Evolutionary conservation across 2,888 invertebrate genomes (phyloP).

Genomic region (Eurois occulta): DNA sequence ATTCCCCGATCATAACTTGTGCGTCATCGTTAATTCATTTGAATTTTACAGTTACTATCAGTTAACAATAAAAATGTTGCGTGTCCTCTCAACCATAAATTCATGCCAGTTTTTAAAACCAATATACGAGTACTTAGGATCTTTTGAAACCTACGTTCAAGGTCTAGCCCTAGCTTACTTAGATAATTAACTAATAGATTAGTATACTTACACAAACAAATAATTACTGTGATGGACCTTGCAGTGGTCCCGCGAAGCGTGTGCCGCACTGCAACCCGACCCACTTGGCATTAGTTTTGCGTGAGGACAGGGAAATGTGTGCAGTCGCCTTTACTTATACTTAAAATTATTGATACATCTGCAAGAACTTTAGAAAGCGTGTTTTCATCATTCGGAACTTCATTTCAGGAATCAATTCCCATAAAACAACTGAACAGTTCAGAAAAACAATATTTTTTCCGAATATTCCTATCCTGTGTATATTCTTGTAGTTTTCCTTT

Average conservation of each 20-base stretch:
- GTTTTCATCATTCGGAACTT: too few species aligned
- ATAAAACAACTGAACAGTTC: too few species aligned
- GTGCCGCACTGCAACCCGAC: slow-evolving; percentile 62
- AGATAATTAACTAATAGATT: slow-evolving; percentile 22
- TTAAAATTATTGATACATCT: background rate
- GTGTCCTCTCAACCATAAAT: background rate
- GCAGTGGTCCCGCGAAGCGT: slow-evolving; percentile 60
- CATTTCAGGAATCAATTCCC: background rate
- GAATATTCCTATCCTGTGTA: background rate
- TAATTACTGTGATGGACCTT: slow-evolving; percentile 65
- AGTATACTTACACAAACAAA: slow-evolving; percentile 52
- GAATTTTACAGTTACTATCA: slow-evolving; percentile 26
- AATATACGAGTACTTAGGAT: background rate
- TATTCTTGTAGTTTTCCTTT: background rate
- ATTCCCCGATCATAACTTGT: background rate
- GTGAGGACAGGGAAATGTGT: slow-evolving; percentile 46
- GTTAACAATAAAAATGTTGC: background rate
- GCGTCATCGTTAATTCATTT: background rate
- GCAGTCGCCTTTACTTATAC: slow-evolving; percentile 25
- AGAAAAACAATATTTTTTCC: background rate
- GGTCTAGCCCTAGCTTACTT: slow-evolving; percentile 8
- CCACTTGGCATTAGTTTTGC: slow-evolving; percentile 68
- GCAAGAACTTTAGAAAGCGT: background rate
- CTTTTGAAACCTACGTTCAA: background rate
- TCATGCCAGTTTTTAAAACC: background rate